Evolutionary conservation across 1,140 invertebrate genomes (phyloP).

Genomic region (Gryon sp.): DNA sequence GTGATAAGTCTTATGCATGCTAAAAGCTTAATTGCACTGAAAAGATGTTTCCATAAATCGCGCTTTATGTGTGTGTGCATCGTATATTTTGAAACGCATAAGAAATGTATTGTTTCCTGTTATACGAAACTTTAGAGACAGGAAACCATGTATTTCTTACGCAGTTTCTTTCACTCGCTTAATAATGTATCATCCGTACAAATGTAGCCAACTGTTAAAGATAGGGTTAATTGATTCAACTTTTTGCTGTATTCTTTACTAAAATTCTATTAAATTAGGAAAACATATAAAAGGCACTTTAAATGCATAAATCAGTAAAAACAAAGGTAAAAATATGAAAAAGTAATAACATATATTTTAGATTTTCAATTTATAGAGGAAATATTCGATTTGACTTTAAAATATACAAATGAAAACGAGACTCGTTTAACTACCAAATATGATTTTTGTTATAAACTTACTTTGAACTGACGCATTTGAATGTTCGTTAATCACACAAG

Average conservation of each 20-base stretch:
- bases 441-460: constrained; percentile 14
- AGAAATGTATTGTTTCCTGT: constrained; percentile 33
- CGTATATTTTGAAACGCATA: constrained; percentile 6
- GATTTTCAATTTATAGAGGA: too few species aligned
- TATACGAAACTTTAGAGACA: constrained; percentile 28
- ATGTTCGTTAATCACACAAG: not conserved
- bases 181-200: constrained; percentile 3
- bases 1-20: not conserved
- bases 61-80: constrained; percentile 3
- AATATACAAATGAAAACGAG: not conserved
- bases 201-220: not conserved
- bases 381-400: too few species aligned
- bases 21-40: constrained; percentile 22
- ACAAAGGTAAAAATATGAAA: too few species aligned
- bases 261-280: not conserved
- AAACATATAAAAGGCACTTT: too few species aligned
- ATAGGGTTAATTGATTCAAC: not conserved
- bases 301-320: too few species aligned
- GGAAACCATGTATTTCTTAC: constrained; percentile 29
- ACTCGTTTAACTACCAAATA: not conserved
- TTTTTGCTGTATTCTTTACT: constrained; percentile 11
- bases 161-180: not conserved
- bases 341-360: too few species aligned
- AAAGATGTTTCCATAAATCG: constrained; percentile 10
- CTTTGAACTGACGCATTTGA: constrained; percentile 7